phyloP scores from a whole-genome alignment of 1,140 invertebrate genomes.

The Riptortus pedestris region DNA sequence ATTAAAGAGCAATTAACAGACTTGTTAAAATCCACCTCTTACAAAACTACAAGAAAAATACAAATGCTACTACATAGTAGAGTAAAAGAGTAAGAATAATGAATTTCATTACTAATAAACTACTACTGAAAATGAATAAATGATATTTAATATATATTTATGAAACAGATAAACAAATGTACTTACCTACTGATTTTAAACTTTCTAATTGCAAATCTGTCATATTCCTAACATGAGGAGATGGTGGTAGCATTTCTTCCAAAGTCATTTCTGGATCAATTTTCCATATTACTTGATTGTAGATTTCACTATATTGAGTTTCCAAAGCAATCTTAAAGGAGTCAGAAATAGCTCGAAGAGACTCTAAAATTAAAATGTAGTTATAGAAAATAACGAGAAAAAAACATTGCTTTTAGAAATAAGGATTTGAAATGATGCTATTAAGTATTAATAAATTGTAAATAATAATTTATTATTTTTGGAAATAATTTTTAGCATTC shows the following conservation, averaged over 20 bases:
- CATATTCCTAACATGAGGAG: slow-evolving; percentile 50
- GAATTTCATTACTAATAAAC: neutral
- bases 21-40: too few relatives aligned
- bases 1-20: too few relatives aligned
- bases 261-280: neutral
- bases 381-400: too few relatives aligned
- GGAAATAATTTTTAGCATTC: too few relatives aligned
- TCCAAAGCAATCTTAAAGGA: slow-evolving; percentile 72
- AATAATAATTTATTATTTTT: too few relatives aligned
- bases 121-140: neutral
- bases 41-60: too few relatives aligned
- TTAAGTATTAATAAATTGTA: too few relatives aligned
- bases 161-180: neutral
- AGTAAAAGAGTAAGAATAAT: neutral
- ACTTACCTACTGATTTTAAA: slow-evolving; percentile 50
- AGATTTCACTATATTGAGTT: neutral
- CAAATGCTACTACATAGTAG: too few relatives aligned
- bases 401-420: too few relatives aligned
- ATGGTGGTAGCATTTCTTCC: slow-evolving; percentile 34
- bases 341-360: slow-evolving; percentile 75
- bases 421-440: too few relatives aligned
- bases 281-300: neutral
- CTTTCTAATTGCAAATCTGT: slow-evolving; percentile 52
- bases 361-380: slow-evolving; percentile 52
- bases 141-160: neutral